phyloP scores from a whole-genome alignment of 1,140 invertebrate genomes.

The Ceratina japonica region DNA sequence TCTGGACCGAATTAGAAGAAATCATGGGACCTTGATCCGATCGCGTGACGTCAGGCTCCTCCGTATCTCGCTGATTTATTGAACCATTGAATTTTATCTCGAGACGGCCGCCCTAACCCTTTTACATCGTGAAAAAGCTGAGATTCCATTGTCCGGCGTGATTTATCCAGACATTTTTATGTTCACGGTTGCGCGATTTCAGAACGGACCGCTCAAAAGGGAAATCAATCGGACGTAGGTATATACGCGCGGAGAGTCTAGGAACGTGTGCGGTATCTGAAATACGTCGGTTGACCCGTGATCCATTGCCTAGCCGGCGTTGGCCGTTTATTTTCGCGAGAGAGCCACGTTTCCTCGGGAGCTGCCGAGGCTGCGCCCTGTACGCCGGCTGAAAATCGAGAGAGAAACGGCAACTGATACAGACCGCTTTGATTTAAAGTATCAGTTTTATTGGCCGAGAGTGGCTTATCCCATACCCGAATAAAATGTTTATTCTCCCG shows the following conservation, averaged over 20 bases:
- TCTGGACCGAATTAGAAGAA: no score
- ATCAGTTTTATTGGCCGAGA: constrained; percentile 40
- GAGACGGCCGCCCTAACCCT: neutral
- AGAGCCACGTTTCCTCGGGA: neutral
- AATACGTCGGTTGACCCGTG: constrained; percentile 20
- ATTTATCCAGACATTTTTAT: neutral
- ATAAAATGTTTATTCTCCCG: constrained; percentile 54
- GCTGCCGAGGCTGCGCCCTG: neutral
- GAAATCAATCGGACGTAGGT: constrained; percentile 10
- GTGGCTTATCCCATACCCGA: constrained; percentile 26
- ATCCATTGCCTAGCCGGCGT: constrained; percentile 8
- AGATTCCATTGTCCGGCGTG: neutral
- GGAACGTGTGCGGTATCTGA: constrained; percentile 10
- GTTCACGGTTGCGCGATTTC: neutral
- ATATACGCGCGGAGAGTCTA: no score
- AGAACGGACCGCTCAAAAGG: neutral
- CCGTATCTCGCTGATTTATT: no score
- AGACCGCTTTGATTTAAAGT: constrained; percentile 35
- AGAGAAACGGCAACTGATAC: constrained; percentile 22
- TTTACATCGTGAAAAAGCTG: no score
- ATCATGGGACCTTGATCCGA: no score
- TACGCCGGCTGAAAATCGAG: constrained; percentile 4
- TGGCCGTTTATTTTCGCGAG: constrained; percentile 16
- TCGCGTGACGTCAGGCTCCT: no score
- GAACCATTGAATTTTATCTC: neutral